These are phyloP conservation scores for Scylla paramamosain DNA, from an alignment of 1,140 invertebrate genomes.

Conservation along the genomic window DNA sequence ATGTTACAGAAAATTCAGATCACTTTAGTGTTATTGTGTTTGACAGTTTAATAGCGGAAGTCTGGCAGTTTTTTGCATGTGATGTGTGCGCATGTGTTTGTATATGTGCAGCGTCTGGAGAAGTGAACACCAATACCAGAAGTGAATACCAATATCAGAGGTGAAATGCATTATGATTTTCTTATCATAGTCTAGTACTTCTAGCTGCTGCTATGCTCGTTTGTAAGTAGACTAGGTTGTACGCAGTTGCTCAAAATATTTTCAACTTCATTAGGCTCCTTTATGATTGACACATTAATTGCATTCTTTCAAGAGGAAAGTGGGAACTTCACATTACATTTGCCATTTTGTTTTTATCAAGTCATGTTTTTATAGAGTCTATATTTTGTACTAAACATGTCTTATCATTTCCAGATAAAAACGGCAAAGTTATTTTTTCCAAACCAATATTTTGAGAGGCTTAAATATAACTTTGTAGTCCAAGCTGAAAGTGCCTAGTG, in stretches of 20 bases:
- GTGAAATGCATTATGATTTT: constrained; percentile 1
- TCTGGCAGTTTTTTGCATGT: neutral
- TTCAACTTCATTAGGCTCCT: constrained; percentile 31
- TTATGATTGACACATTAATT: neutral
- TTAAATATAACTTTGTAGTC: constrained; percentile 48
- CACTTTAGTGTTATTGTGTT: neutral
- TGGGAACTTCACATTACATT: neutral
- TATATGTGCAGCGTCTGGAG: constrained; percentile 1
- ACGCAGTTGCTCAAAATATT: constrained; percentile 65
- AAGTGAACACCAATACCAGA: neutral
- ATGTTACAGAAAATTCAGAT: neutral
- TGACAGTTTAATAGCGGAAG: neutral
- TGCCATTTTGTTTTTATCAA: neutral
- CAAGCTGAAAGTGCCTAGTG: constrained; percentile 73
- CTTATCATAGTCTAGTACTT: constrained; percentile 28
- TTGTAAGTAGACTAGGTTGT: constrained; percentile 59
- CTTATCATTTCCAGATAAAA: neutral
- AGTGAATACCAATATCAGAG: neutral
- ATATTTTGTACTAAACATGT: neutral
- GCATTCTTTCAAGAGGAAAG: neutral
- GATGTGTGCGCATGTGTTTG: neutral
- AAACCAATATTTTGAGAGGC: neutral
- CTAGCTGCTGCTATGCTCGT: constrained; percentile 44
- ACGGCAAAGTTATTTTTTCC: neutral
- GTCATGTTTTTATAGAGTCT: constrained; percentile 2